Percentiles rank a stretch among this genome's conserved stretches.
Evolutionary conservation across 35 echinoderm and acorn worm genomes (phyloP).

Genomic region (Diadema setosum): DNA sequence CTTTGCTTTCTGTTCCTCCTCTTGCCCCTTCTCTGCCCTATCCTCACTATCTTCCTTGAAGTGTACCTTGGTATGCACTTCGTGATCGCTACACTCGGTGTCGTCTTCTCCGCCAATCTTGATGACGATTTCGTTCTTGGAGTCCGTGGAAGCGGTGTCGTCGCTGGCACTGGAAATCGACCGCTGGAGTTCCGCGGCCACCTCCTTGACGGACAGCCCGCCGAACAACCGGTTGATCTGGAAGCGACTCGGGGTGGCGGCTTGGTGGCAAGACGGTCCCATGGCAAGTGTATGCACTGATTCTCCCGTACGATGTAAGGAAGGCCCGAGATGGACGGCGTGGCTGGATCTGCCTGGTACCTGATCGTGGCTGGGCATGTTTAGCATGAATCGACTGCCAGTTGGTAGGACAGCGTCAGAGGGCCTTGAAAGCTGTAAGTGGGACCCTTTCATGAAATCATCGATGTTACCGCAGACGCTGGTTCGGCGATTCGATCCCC

Average conservation of each 20-base stretch:
- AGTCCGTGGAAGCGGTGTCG: background rate
- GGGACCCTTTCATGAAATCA: background rate
- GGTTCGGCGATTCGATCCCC: background rate
- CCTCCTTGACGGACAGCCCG: background rate
- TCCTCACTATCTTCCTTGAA: background rate
- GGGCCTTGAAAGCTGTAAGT: background rate
- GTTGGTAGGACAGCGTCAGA: no score
- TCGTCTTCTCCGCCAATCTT: background rate
- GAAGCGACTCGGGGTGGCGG: background rate
- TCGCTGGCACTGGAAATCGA: background rate
- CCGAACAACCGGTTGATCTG: background rate
- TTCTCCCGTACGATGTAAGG: background rate
- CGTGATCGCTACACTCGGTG: background rate
- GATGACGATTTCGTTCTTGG: background rate
- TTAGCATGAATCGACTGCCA: background rate
- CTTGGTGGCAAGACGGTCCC: background rate
- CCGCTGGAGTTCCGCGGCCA: background rate
- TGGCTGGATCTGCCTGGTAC: background rate
- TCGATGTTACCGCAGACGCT: background rate
- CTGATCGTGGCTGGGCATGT: background rate
- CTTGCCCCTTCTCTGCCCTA: background rate
- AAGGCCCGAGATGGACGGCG: background rate
- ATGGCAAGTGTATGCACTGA: background rate
- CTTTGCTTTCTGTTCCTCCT: background rate
- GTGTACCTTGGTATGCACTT: background rate